Evolutionary conservation across 1,140 invertebrate species (phyloP).

Genomic region (Eupeodes corollae): DNA sequence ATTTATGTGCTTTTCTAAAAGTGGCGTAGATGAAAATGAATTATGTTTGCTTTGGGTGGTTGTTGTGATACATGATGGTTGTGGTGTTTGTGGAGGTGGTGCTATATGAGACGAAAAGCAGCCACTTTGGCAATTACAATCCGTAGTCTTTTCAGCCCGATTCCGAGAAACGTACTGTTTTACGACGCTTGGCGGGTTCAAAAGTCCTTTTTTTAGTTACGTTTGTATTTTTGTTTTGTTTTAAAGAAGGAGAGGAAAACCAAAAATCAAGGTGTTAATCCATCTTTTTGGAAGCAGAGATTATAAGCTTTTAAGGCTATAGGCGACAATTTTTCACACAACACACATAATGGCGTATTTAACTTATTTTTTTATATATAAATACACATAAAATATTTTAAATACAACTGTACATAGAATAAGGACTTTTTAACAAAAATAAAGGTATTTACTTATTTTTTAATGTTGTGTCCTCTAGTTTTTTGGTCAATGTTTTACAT

Average conservation of each 20-base stretch:
- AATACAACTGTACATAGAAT: background rate
- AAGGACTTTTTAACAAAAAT: too few species aligned
- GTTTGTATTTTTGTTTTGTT: too few species aligned
- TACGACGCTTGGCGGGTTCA: too few species aligned
- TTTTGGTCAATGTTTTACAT: constrained; percentile 72
- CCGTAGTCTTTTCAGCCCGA: too few species aligned
- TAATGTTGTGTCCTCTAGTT: constrained; percentile 69
- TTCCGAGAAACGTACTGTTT: background rate
- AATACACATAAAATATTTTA: too few species aligned
- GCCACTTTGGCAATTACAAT: too few species aligned
- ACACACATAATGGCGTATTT: background rate
- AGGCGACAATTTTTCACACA: background rate
- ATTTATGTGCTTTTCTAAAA: background rate
- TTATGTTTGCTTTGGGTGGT: background rate
- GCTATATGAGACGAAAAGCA: background rate
- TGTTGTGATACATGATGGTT: constrained; percentile 7
- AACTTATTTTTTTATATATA: too few species aligned
- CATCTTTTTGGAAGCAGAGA: too few species aligned
- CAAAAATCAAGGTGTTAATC: background rate
- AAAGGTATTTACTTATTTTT: constrained; percentile 64
- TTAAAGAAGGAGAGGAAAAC: background rate
- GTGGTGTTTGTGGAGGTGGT: constrained; percentile 9
- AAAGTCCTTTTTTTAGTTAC: too few species aligned
- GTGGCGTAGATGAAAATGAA: too few species aligned
- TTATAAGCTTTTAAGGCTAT: too few species aligned